Conservation (phyloP, 2,888 invertebrate species). For the Mesoligia furuncula region DNA sequence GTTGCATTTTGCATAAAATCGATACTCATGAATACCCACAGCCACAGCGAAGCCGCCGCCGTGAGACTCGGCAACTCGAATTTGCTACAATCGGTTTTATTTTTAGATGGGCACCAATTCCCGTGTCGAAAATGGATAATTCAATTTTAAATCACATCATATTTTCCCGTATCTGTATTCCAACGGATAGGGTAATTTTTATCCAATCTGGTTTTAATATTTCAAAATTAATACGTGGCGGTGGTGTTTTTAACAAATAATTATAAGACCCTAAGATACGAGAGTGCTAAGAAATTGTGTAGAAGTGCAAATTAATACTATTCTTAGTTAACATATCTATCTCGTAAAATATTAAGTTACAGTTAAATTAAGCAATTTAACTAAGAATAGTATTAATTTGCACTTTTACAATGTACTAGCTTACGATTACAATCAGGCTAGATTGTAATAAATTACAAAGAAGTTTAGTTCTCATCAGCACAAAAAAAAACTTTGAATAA, state of each 20-base stretch:
- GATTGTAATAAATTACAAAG: neutral
- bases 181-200: conserved; percentile 32
- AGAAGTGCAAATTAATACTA: neutral
- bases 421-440: neutral
- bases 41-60: conserved; percentile 78
- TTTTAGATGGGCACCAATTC: conserved; percentile 78
- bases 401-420: too few species aligned
- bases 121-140: conserved; percentile 73
- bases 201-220: conserved; percentile 47
- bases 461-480: neutral
- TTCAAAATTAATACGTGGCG: conserved; percentile 20
- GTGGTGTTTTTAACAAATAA: neutral
- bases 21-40: conserved; percentile 88
- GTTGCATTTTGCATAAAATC: conserved; percentile 91
- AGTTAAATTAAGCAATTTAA: too few species aligned
- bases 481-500: conserved; percentile 1
- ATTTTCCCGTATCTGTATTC: conserved; percentile 46
- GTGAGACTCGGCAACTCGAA: conserved; percentile 82
- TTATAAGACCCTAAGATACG: neutral
- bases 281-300: neutral
- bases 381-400: too few species aligned
- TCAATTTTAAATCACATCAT: conserved; percentile 71
- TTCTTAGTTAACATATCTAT: neutral
- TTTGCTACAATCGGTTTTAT: conserved; percentile 82
- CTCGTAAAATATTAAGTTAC: neutral